Conservation (phyloP, 1,140 invertebrate genomes). For the Lordiphosa mommai region DNA sequence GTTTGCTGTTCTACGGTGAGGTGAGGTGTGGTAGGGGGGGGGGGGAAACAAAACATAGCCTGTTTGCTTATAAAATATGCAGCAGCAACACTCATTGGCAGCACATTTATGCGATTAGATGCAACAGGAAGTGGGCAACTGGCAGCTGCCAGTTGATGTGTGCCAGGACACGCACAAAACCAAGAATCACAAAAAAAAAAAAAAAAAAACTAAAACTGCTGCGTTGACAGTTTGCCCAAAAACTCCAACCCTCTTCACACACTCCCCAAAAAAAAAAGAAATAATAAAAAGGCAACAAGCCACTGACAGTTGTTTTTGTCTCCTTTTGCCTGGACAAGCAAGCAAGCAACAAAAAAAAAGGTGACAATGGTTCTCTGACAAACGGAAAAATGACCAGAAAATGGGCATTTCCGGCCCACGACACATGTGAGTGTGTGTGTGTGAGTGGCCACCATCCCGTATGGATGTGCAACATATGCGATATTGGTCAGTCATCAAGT, state of each 20-base stretch:
- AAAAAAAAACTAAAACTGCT: conserved; percentile 39
- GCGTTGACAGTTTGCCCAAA: conserved; percentile 62
- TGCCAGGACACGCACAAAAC: conserved; percentile 43
- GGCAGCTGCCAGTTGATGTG: conserved; percentile 46
- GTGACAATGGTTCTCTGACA: conserved; percentile 61
- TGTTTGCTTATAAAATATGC: conserved; percentile 71
- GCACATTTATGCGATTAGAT: conserved; percentile 75
- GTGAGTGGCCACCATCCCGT: neutral
- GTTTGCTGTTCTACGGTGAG: neutral
- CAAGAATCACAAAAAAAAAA: conserved; percentile 16
- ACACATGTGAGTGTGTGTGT: neutral
- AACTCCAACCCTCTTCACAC: conserved; percentile 26
- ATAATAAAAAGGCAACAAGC: conserved; percentile 72
- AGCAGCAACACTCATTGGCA: conserved; percentile 64
- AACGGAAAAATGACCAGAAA: conserved; percentile 58
- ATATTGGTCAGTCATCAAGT: conserved; percentile 27
- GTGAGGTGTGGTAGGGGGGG: neutral
- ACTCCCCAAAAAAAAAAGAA: conserved; percentile 19
- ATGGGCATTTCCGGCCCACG: conserved; percentile 50
- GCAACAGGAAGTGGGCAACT: conserved; percentile 54
- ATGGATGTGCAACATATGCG: conserved; percentile 61
- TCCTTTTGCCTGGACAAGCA: conserved; percentile 14
- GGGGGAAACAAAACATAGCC: conserved; percentile 17
- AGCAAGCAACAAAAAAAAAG: conserved; percentile 41
- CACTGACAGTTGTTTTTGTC: conserved; percentile 67